Evolutionary conservation across 2,888 invertebrate genomes (phyloP).

Genomic region (Calameuta pallipes): DNA sequence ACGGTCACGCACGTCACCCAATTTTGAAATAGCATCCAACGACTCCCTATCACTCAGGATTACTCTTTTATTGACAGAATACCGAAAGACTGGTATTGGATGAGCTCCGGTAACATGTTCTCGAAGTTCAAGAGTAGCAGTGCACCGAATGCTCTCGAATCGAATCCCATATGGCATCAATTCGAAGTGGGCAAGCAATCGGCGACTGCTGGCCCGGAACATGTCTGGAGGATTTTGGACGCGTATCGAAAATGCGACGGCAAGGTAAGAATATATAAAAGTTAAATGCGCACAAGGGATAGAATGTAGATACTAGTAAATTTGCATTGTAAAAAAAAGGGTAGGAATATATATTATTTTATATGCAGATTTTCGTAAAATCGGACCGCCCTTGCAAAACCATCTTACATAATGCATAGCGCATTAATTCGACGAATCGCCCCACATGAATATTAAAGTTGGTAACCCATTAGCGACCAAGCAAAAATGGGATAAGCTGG

Average conservation of each 20-base stretch:
- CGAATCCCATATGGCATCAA: slow-evolving; percentile 87
- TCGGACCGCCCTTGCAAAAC: neutral
- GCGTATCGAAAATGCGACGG: slow-evolving; percentile 89
- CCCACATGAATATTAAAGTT: neutral
- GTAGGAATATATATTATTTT: neutral
- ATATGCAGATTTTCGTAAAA: neutral
- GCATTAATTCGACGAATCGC: neutral
- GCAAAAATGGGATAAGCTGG: no score
- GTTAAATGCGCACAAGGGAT: neutral
- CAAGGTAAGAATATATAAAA: slow-evolving; percentile 74
- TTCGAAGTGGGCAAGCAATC: slow-evolving; percentile 89
- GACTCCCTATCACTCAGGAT: neutral
- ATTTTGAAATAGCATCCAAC: neutral
- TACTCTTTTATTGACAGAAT: neutral
- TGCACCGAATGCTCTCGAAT: slow-evolving; percentile 71
- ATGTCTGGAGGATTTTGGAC: slow-evolving; percentile 93
- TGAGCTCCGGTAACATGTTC: slow-evolving; percentile 72
- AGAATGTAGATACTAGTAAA: neutral
- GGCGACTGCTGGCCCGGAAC: slow-evolving; percentile 85
- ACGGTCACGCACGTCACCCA: neutral
- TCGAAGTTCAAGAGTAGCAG: slow-evolving; percentile 77
- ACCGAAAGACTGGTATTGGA: slow-evolving; percentile 21
- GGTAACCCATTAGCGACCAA: neutral
- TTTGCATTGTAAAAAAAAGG: neutral
- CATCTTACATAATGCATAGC: neutral